These are phyloP conservation scores for Ianthella basta DNA, from an alignment of 37 sponge, comb jelly and placozoan species.

Conservation along the genomic window DNA sequence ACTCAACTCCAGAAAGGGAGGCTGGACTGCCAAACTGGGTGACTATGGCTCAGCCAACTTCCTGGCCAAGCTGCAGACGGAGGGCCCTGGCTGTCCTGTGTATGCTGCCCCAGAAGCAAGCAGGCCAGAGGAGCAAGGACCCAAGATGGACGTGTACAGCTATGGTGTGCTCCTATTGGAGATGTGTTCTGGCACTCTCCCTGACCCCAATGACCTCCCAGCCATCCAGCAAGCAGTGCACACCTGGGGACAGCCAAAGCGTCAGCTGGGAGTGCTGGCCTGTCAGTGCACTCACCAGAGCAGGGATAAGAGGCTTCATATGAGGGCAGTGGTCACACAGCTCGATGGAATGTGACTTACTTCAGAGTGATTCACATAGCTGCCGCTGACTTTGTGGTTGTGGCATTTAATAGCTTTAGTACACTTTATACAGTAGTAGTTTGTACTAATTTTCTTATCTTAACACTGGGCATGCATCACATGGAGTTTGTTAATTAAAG, in stretches of 20 bases:
- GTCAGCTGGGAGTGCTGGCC: not conserved
- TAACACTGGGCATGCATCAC: too few relatives aligned
- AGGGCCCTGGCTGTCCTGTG: slow-evolving; percentile 58
- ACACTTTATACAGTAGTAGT: too few relatives aligned
- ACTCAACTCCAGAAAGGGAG: slow-evolving; percentile 34
- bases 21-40: slow-evolving; percentile 71
- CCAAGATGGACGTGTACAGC: slow-evolving; percentile 83
- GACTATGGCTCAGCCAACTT: slow-evolving; percentile 88
- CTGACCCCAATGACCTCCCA: slow-evolving; percentile 15
- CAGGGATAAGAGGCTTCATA: not conserved
- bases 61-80: slow-evolving; percentile 25
- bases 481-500: too few relatives aligned
- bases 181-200: slow-evolving; percentile 34
- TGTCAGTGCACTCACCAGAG: not conserved
- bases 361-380: too few relatives aligned
- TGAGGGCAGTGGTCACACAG: not conserved
- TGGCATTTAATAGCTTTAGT: too few relatives aligned
- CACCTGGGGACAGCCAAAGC: not conserved
- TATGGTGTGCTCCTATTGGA: slow-evolving; percentile 75
- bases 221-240: not conserved
- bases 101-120: slow-evolving; percentile 77
- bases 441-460: too few relatives aligned
- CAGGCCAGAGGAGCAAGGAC: slow-evolving; percentile 33
- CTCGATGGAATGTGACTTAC: not conserved
- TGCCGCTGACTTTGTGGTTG: too few relatives aligned